Conservation (phyloP, 2,888 invertebrate species). For the Aphodius sticticus region DNA sequence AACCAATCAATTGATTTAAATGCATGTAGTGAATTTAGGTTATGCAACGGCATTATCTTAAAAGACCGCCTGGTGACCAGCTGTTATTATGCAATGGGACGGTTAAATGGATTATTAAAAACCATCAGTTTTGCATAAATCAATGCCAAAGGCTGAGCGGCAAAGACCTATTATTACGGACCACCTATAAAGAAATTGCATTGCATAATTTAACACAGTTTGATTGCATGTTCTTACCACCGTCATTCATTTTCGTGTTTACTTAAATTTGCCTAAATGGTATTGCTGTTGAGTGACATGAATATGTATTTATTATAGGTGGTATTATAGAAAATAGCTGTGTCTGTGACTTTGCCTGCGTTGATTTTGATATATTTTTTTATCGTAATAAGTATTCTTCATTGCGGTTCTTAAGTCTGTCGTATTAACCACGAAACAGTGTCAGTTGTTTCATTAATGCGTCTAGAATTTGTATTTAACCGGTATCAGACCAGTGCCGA, state of each 20-base stretch:
- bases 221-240: not conserved
- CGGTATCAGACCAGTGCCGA: no score
- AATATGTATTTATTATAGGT: no score
- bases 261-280: not conserved
- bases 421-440: no score
- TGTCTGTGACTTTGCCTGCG: no score
- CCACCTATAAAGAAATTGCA: not conserved
- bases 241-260: not conserved
- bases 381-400: no score
- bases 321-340: no score
- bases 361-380: no score
- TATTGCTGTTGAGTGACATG: no score
- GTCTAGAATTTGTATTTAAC: no score
- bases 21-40: not conserved
- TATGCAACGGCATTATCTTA: not conserved
- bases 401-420: no score
- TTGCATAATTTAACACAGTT: not conserved
- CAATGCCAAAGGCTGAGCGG: not conserved
- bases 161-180: not conserved
- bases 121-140: not conserved
- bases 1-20: not conserved
- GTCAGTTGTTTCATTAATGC: no score
- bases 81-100: not conserved
- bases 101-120: not conserved
- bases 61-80: not conserved